Evolutionary conservation across 1,140 invertebrate species (phyloP).

Genomic region (Solenopsis fugax): DNA sequence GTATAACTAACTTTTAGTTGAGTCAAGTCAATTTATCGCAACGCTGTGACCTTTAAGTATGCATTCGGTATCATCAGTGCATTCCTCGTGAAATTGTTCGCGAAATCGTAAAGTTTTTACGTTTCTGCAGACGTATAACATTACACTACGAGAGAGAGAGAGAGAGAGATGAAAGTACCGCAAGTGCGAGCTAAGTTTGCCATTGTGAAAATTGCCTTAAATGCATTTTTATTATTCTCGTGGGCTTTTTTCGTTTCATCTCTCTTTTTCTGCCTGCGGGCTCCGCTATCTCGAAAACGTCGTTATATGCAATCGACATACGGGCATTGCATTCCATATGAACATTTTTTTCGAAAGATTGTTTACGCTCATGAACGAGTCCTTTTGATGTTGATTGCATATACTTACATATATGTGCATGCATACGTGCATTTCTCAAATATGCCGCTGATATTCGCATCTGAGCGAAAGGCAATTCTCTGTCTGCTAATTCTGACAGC

Average conservation of each 20-base stretch:
- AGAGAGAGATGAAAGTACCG: neutral
- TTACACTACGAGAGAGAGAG: neutral
- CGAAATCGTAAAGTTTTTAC: slow-evolving; percentile 24
- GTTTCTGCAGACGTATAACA: neutral
- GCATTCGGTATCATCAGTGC: neutral
- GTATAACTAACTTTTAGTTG: neutral
- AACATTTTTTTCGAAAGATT: neutral
- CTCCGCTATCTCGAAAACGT: slow-evolving; percentile 19
- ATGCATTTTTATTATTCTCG: neutral
- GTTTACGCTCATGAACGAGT: slow-evolving; percentile 9
- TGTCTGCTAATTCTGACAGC: slow-evolving; percentile 7
- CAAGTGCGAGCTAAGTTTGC: neutral
- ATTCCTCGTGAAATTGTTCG: slow-evolving; percentile 12
- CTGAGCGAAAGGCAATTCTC: neutral
- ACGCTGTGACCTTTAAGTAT: neutral
- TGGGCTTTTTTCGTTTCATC: neutral
- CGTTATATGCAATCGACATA: neutral
- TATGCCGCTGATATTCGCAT: neutral
- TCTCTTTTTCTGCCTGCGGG: slow-evolving; percentile 15
- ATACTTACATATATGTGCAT: too few relatives aligned
- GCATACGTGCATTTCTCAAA: neutral
- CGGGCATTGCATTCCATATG: neutral
- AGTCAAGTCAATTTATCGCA: slow-evolving; percentile 6
- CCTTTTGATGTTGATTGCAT: neutral
- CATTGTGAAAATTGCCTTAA: slow-evolving; percentile 28